phyloP scores from a whole-genome alignment of 2,113 vertebrate genomes.

The Cynocephalus volans region DNA sequence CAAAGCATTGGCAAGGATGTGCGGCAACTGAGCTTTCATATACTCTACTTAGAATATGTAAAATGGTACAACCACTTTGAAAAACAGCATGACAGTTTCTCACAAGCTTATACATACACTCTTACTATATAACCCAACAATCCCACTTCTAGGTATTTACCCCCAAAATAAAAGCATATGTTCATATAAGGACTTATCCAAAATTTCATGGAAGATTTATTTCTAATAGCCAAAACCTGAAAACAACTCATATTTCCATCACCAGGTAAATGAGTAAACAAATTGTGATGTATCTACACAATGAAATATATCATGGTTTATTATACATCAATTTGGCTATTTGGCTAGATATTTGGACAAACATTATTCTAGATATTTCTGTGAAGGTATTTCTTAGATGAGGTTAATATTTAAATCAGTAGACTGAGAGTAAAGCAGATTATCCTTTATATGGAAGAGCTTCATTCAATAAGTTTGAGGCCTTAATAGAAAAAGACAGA shows the following conservation, averaged over 20 bases:
- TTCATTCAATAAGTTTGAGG: not conserved
- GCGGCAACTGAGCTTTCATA: not conserved
- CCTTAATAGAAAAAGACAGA: not conserved
- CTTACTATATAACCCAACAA: not conserved
- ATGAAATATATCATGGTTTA: not conserved
- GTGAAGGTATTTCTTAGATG: not conserved
- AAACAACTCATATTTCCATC: not conserved
- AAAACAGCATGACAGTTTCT: not conserved
- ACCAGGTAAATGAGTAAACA: not conserved
- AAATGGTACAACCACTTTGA: not conserved
- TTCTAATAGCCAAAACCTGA: not conserved
- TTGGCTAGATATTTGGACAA: not conserved
- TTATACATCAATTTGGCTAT: not conserved
- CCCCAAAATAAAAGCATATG: not conserved
- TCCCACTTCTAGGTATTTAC: not conserved
- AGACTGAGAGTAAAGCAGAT: not conserved
- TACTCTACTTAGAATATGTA: not conserved
- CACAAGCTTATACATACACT: not conserved
- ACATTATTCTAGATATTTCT: not conserved
- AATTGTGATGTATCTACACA: not conserved
- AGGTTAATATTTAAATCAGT: not conserved
- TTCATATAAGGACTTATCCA: not conserved
- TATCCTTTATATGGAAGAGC: not conserved
- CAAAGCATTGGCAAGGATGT: not conserved
- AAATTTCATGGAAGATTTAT: not conserved